Base-by-base conservation (phyloP, 2,888 invertebrate species). In the Dioctria rufipes region DNA sequence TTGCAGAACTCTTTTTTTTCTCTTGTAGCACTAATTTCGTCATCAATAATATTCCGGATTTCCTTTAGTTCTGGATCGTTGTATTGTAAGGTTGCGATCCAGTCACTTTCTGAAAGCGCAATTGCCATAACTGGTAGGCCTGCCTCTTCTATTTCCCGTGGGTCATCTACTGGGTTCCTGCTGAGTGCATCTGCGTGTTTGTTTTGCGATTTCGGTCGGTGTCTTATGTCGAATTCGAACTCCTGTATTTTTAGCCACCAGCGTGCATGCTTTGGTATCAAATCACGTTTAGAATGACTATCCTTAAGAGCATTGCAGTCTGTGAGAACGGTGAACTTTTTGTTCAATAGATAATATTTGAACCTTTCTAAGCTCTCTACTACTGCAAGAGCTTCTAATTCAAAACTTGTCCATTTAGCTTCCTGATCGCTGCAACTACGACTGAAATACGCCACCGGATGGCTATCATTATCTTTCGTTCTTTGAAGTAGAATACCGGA, bases 401-500 rank as follows among this genome's bases (percentile, higher is more conserved):
- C 25, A 25, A 25, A 25, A 25, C 25, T 25, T 25, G 25, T 25
- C 25, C 25, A 25, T 25, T 25, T 25, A 25, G 25, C 25, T 25
- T 25, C 0, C 25, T 25, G 25, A 25, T 25, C 25, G 25, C 25
- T n/a, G 25, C 25, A 58, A 2, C 58, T 11, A 5, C 71, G 58
- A 69, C 80, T 80, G 46, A 69, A 80, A 80, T 69, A 80, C 5
- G 58, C 8, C 0, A 80, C 80, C 5, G 69, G 58, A 3, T 80
- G 40, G 4, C n/a, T 6, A 6, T 5, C 2, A n/a, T 60, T 60
- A 6, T 61, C 60, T 4, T 3, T 25, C 5, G 25, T n/a, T 0
- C n/a, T 40, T 61, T 80, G 79, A 9, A 79, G 8, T 2, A 79
- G 46, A 13, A 79, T 79, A 9, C 58, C 79, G 0, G 67, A 37